These are phyloP conservation scores for Galerucella calmariensis DNA, from an alignment of 2,888 invertebrate species.

Conservation along the genomic window DNA sequence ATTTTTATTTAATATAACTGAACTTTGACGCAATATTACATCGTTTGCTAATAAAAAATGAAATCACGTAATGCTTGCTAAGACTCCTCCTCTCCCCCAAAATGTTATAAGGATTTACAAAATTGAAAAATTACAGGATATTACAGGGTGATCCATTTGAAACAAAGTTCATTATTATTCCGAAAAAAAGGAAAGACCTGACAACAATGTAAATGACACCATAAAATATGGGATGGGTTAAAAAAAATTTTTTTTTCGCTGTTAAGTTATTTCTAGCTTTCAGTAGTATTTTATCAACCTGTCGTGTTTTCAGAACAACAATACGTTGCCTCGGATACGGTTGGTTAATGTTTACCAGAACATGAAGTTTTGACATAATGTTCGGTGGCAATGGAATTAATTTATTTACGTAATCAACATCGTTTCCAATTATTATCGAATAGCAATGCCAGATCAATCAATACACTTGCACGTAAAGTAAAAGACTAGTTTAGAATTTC, in stretches of 20 bases:
- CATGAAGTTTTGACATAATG: not conserved
- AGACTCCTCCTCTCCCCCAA: no score
- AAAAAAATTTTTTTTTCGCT: not conserved
- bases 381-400: slow-evolving; percentile 2
- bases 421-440: not conserved
- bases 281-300: not conserved
- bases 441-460: not conserved
- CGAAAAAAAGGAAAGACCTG: no score
- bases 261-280: not conserved
- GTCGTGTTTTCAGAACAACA: not conserved
- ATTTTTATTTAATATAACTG: no score
- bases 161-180: no score
- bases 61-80: no score
- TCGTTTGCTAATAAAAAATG: no score
- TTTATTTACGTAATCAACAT: slow-evolving; percentile 1
- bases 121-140: no score
- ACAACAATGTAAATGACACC: no score
- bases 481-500: not conserved
- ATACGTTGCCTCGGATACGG: not conserved
- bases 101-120: no score
- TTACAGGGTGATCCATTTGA: no score
- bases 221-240: no score
- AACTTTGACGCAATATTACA: no score
- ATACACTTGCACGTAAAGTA: not conserved
- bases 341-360: not conserved